A percentile compares a stretch with the other conserved stretches of the same genome.
Evolutionary conservation across 2,888 invertebrate genomes (phyloP).

Genomic region (Galeruca laticollis): DNA sequence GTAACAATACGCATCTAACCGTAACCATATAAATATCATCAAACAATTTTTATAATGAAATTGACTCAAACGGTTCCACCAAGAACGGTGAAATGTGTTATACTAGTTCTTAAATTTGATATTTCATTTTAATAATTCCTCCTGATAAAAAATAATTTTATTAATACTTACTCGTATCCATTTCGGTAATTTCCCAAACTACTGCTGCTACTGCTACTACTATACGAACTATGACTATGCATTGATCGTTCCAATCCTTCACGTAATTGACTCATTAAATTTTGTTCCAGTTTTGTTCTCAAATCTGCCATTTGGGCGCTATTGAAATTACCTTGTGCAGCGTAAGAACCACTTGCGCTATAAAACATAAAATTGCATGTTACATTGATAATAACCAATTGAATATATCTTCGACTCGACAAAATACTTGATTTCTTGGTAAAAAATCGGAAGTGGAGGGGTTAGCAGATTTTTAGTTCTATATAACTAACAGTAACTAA

Average conservation of each 20-base stretch:
- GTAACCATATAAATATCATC: no score
- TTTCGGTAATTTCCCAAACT: constrained; percentile 33
- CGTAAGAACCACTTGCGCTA: constrained; percentile 40
- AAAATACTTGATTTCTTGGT: no score
- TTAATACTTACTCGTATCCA: constrained; percentile 39
- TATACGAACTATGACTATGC: constrained; percentile 55
- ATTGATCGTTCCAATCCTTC: constrained; percentile 59
- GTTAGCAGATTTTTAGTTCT: no score
- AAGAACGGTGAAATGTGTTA: no score
- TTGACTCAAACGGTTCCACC: no score
- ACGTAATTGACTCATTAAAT: constrained; percentile 60
- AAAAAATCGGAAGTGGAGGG: no score
- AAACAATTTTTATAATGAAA: no score
- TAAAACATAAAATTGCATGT: constrained; percentile 3
- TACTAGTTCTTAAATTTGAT: not conserved
- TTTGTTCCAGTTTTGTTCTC: constrained; percentile 58
- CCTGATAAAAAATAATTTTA: not conserved
- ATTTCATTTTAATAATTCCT: not conserved
- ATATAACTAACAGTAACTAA: no score
- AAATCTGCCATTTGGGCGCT: constrained; percentile 56
- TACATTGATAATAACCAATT: no score
- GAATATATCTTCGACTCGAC: no score
- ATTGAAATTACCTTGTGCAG: constrained; percentile 47
- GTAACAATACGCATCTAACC: no score
- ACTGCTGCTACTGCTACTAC: constrained; percentile 49